Base-by-base conservation (phyloP, 2,797 vertebrate genomes). In the Tolypeutes matacus region DNA sequence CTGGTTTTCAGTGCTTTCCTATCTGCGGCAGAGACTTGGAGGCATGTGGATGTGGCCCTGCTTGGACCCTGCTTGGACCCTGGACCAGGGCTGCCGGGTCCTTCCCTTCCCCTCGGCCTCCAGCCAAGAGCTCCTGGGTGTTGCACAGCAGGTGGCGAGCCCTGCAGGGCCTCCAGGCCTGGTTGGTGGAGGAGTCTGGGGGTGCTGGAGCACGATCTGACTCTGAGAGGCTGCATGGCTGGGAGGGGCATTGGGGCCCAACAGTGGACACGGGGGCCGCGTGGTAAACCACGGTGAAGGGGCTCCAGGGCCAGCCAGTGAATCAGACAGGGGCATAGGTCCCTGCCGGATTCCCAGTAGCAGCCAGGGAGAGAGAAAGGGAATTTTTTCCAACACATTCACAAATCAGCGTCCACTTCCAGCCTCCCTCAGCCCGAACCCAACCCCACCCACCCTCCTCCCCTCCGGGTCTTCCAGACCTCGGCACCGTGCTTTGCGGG, bases 401-500 rank as follows among this genome's bases (percentile, higher is more conserved):
- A 34, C 36, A 2, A 60, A 31, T 42, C 56, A 2, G 11, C 23
- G 0, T n/a, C 39, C 62, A 77, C 56, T 88, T 36, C 67, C 7
- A 13, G 72, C n/a, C n/a, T 80, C 49, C 84, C 49, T 25, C 46
- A 49, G 36, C 64, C 67, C 27, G 72, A n/a, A 36, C 51, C 13
- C 0, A 2, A 25, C 23, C 56, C 21, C 1, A 0, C 12, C 25
- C 29, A 25, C 51, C 18, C 3, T 7, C 14, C 46, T 25, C 53
- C 21, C 15, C 23, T 9, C 34, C 56, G 42, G 86, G 12, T 49
- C 77, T 31, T 49, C 46, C n/a, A 25, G 46, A 23, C 53, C 36
- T 65, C 76, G 13, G 29, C 17, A 39, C 65, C 23, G 1, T 64
- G 58, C 29, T 31, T 14, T 29, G 5, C 11, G 58, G 12, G 65